These are phyloP conservation scores for Dasyornis broadbenti DNA, from an alignment of 2,113 vertebrate species.

Conservation along the genomic window DNA sequence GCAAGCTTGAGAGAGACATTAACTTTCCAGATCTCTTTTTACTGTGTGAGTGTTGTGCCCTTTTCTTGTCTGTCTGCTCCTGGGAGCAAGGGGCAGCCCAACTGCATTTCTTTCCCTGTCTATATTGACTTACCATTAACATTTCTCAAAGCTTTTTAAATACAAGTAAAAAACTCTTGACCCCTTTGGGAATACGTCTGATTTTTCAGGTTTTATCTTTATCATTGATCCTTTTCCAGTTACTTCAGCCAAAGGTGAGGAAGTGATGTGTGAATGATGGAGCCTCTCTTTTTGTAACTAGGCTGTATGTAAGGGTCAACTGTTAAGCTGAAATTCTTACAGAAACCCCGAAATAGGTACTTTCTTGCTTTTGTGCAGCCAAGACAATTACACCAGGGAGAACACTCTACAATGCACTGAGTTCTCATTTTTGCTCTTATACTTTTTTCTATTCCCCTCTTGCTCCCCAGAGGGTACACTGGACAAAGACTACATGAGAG, in stretches of 20 bases:
- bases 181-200: neutral
- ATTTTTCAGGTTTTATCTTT: slow-evolving; percentile 33
- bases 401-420: neutral
- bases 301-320: neutral
- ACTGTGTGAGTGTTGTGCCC: neutral
- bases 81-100: neutral
- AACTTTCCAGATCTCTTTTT: neutral
- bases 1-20: neutral
- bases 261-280: neutral
- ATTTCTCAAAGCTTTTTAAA: slow-evolving; percentile 17
- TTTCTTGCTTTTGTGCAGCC: slow-evolving; percentile 14
- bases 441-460: neutral
- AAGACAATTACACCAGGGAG: slow-evolving; percentile 17
- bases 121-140: neutral
- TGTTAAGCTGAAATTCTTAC: slow-evolving; percentile 9
- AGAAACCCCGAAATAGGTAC: slow-evolving; percentile 20
- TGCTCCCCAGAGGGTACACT: neutral
- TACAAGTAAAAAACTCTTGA: neutral
- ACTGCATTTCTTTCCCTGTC: neutral
- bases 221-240: neutral
- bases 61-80: neutral
- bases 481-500: neutral
- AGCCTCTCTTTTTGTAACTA: neutral
- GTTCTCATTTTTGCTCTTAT: neutral
- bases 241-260: slow-evolving; percentile 4